These are phyloP conservation scores for Rhabdomys pumilio DNA, from an alignment of 2,797 vertebrate genomes.

Conservation along the genomic window DNA sequence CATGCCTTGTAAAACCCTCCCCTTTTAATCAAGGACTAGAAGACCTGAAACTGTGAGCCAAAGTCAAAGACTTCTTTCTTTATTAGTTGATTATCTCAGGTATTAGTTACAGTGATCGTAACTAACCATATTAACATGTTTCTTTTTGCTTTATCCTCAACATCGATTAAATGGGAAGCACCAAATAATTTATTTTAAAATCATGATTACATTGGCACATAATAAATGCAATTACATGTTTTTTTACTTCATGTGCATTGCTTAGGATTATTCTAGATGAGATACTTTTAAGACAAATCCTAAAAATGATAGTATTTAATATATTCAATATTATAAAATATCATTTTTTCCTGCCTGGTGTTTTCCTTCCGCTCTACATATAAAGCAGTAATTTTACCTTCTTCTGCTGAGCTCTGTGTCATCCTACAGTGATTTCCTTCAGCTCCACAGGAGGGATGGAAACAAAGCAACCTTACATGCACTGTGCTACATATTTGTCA, in stretches of 20 bases:
- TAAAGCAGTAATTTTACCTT: background rate
- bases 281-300: background rate
- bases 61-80: background rate
- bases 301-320: background rate
- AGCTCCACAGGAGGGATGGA: background rate
- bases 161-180: background rate
- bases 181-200: slow-evolving; percentile 24
- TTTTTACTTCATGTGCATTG: background rate
- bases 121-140: background rate
- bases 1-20: background rate
- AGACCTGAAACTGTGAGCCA: background rate
- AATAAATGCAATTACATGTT: background rate
- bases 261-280: background rate
- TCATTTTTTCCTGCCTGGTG: background rate
- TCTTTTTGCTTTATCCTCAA: slow-evolving; percentile 17
- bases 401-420: background rate
- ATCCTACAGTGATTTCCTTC: background rate
- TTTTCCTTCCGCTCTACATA: background rate
- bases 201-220: background rate
- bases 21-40: background rate
- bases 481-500: background rate
- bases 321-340: background rate
- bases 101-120: background rate
- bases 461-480: background rate
- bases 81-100: background rate